Evolutionary conservation across 1,140 invertebrate species (phyloP), one percentile per base, ranked within the genome.

Genomic region (Ips nitidus): DNA sequence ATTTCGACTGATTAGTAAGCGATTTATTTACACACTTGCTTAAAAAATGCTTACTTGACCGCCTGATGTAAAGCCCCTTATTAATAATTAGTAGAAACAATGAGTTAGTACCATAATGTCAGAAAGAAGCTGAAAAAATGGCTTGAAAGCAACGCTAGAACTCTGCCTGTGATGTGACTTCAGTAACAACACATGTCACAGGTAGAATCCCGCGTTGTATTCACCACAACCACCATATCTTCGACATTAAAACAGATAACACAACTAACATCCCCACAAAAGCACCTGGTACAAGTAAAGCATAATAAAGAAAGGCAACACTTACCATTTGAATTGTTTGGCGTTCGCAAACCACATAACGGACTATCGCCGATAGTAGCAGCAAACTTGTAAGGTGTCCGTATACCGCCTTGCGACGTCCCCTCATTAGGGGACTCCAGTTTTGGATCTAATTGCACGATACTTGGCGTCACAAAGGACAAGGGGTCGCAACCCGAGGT

Each of bases 91-190:
- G 22, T 22, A 22, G 22, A 22, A 22, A 22, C 22, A 22, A 22
- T 22, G 22, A 22, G 22, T 22, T 22, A 22, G 22, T 22, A 22
- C 22, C 22, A 22, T 22, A 22, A 22, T 22, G 22, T 22, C 22
- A 22, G 22, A 22, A 22, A 22, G 22, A 55, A 55, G 52, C 52
- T 45, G 52, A 59, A 62, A 45, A 37, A n/a, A 52, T 41, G 61
- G 50, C 42, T 65, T 80, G 83, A 82, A 81, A 84, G 86, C 87
- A 83, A 81, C 91, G 90, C 88, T 91, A 92, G 91, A 92, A 92
- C 91, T 93, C 90, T 91, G 90, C 90, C 91, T 93, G 91, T 93
- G 91, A 93, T 93, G 90, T 91, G 90, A 89, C 71, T 81, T 71
- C 75, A 79, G 78, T 74, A 74, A 59, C 71, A 69, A 83, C 88